Conservation (phyloP, 2,797 vertebrate genomes). For the Morelia viridis region DNA sequence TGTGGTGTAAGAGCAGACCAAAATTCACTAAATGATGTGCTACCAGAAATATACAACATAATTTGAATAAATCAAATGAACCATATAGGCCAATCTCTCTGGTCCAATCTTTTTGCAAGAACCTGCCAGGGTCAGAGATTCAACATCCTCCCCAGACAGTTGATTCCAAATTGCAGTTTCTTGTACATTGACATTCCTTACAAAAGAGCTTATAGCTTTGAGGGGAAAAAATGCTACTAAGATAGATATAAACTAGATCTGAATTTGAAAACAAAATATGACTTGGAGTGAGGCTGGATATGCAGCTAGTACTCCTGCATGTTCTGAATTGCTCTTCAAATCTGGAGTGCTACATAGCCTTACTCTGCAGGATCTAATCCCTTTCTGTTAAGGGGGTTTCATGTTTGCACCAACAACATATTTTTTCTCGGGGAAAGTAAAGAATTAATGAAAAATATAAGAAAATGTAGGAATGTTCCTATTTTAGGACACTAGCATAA, state of each 20-base stretch:
- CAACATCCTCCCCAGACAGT: not conserved
- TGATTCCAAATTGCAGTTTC: not conserved
- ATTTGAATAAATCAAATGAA: not conserved
- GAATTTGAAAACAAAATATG: too few relatives aligned
- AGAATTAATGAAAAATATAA: constrained; percentile 33
- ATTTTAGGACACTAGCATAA: not conserved
- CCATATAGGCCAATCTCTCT: not conserved
- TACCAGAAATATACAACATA: constrained; percentile 1
- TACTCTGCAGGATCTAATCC: not conserved
- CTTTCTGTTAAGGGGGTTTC: not conserved
- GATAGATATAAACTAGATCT: not conserved
- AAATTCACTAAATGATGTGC: constrained; percentile 3
- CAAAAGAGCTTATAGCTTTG: not conserved
- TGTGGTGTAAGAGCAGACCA: not conserved
- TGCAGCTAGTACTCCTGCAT: too few relatives aligned
- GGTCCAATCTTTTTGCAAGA: not conserved
- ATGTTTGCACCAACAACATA: not conserved
- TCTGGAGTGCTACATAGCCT: too few relatives aligned
- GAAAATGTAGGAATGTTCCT: not conserved
- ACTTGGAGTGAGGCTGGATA: too few relatives aligned
- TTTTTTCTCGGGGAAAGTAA: not conserved
- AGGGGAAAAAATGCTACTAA: not conserved
- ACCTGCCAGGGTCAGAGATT: not conserved
- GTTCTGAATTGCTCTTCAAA: too few relatives aligned
- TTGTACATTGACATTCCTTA: not conserved